Evolutionary conservation across 2,888 invertebrate species (phyloP).

Genomic region (Eudemis profundana): DNA sequence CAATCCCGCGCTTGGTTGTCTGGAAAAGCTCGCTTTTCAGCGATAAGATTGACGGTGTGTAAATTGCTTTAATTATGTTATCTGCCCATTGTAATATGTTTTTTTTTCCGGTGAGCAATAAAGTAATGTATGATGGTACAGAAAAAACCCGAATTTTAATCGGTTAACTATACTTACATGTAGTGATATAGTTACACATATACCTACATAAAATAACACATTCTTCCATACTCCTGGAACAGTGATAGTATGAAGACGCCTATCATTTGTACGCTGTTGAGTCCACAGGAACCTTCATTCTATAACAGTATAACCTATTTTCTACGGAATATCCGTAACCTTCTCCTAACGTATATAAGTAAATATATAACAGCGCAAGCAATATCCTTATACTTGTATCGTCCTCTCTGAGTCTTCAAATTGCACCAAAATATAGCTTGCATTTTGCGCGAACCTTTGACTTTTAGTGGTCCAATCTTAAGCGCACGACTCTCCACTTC

Average conservation of each 20-base stretch:
- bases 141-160: too few relatives aligned
- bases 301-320: slow-evolving; percentile 8
- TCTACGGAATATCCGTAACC: not conserved
- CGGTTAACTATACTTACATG: too few relatives aligned
- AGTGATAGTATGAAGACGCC: not conserved
- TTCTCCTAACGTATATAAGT: slow-evolving; percentile 2
- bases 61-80: too few relatives aligned
- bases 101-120: too few relatives aligned
- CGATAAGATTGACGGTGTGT: too few relatives aligned
- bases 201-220: too few relatives aligned
- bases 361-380: not conserved
- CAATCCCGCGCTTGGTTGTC: too few relatives aligned
- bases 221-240: not conserved
- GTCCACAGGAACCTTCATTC: not conserved
- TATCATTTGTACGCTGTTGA: not conserved
- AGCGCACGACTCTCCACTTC: not conserved
- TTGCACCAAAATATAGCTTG: not conserved
- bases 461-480: not conserved
- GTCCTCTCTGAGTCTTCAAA: not conserved
- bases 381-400: not conserved
- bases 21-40: too few relatives aligned
- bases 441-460: not conserved
- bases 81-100: too few relatives aligned
- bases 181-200: too few relatives aligned
- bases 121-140: too few relatives aligned